Evolutionary conservation across 1,140 invertebrate species (phyloP).

Genomic region (Homalodisca vitripennis): DNA sequence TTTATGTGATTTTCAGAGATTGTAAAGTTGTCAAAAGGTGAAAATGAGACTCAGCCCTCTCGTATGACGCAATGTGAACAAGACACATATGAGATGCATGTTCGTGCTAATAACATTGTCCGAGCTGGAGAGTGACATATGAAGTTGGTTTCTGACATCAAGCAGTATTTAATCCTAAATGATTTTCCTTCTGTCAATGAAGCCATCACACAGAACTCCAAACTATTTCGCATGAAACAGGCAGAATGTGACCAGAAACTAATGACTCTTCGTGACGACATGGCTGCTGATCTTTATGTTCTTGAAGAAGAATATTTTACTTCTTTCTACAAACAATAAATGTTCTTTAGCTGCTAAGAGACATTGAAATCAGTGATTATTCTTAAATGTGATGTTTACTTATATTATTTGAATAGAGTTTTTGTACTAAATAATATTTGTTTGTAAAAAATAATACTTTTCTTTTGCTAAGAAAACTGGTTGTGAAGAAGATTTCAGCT

Average conservation of each 20-base stretch:
- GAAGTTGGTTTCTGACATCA: slow-evolving; percentile 95
- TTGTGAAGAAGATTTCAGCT: no score
- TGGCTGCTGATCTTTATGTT: slow-evolving; percentile 93
- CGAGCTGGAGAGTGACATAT: slow-evolving; percentile 93
- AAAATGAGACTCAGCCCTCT: slow-evolving; percentile 85
- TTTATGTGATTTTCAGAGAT: slow-evolving; percentile 86
- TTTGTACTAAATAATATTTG: no score
- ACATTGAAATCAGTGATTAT: no score
- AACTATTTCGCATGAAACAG: slow-evolving; percentile 84
- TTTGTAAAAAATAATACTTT: no score
- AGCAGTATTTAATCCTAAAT: slow-evolving; percentile 95
- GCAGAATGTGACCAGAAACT: slow-evolving; percentile 92
- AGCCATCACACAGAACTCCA: slow-evolving; percentile 88
- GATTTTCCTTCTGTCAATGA: slow-evolving; percentile 97
- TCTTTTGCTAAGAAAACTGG: no score
- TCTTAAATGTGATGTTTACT: no score
- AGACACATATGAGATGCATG: slow-evolving; percentile 96
- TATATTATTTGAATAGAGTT: no score
- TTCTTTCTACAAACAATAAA: slow-evolving; percentile 79
- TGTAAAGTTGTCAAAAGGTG: slow-evolving; percentile 89
- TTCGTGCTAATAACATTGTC: slow-evolving; percentile 90
- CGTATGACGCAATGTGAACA: slow-evolving; percentile 90
- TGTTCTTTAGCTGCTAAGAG: no score
- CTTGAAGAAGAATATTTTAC: slow-evolving; percentile 98
- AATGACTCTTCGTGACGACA: slow-evolving; percentile 88